These are phyloP conservation scores for Champsocephalus esox DNA, from an alignment of 2,797 vertebrate genomes.

Conservation along the genomic window DNA sequence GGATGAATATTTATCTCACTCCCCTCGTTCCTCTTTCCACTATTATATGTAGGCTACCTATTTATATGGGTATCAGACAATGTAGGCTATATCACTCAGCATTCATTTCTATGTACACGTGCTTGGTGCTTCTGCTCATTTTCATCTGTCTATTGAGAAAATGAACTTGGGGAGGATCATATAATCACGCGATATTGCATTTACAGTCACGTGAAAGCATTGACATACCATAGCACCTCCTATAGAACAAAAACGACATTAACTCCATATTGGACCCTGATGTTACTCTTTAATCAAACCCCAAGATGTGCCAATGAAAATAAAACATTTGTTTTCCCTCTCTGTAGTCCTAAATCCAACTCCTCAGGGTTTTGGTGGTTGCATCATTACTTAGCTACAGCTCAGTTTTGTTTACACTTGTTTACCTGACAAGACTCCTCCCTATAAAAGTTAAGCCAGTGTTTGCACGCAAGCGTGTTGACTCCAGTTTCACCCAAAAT, in stretches of 20 bases:
- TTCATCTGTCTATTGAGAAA: not conserved
- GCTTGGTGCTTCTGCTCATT: not conserved
- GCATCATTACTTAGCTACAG: slow-evolving; percentile 42
- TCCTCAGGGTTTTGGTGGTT: not conserved
- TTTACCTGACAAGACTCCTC: slow-evolving; percentile 22
- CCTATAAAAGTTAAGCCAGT: not conserved
- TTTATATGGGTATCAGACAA: not conserved
- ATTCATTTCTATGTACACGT: not conserved
- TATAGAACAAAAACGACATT: not conserved
- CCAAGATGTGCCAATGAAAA: not conserved
- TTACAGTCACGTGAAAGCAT: not conserved
- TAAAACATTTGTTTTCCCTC: not conserved
- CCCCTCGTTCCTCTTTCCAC: not conserved
- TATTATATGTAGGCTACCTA: too few relatives aligned
- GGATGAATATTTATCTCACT: not conserved
- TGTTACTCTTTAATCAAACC: not conserved
- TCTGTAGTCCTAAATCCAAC: not conserved
- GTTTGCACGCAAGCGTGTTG: slow-evolving; percentile 24
- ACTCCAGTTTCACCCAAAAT: slow-evolving; percentile 9
- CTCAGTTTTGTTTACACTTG: slow-evolving; percentile 21
- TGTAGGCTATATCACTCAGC: not conserved
- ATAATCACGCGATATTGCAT: not conserved
- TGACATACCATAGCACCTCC: not conserved
- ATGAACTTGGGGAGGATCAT: not conserved
- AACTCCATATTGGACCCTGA: not conserved